Base-by-base conservation (phyloP, 2,888 invertebrate genomes). In the Eristalis pertinax region DNA sequence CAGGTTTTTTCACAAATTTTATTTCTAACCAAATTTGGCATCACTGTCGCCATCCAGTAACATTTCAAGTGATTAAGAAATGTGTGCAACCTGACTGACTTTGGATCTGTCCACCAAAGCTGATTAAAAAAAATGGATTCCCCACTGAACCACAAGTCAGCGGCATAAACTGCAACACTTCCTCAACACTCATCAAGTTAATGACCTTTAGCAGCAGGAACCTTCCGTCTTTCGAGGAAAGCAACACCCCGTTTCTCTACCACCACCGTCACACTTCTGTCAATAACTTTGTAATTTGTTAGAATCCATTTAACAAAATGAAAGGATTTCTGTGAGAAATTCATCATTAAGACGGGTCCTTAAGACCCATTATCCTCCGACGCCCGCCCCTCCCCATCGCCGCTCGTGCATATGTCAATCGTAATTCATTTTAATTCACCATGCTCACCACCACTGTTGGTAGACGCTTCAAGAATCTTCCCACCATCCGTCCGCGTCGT, bases 401-500 rank as follows among this genome's bases (percentile, higher is more conserved):
- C 4, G 26, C 32, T 7, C 32, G 32, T 32, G n/a, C 19, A 56
- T 58, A 65, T 75, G 82, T 79, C 72, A 87, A 87, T 87, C 74
- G 83, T 79, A 79, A 83, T 67, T 73, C 83, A 76, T 87, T 84
- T 84, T 65, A 79, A 84, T 76, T 84, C 84, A 80, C 50, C 64
- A 74, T 65, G 63, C 64, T 5, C 72, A 38, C 32, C 50, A 74
- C 38, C 50, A 8, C 50, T 10, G 50, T 19, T 50, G 19, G 50
- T 50, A 50, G 50, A 50, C 50, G 50, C 50, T 50, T 50, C 69
- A 74, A 73, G 73, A 81, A 41, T 73, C 56, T 65, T 64, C 80
- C 60, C 76, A 78, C 77, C 81, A 74, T 19, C 50, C n/a, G n/a
- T n/a, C n/a, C n/a, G n/a, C n/a, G n/a, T n/a, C 43, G 19, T 2